phyloP scores from a whole-genome alignment of 2,888 invertebrate species.

The Drosophila algonquin region DNA sequence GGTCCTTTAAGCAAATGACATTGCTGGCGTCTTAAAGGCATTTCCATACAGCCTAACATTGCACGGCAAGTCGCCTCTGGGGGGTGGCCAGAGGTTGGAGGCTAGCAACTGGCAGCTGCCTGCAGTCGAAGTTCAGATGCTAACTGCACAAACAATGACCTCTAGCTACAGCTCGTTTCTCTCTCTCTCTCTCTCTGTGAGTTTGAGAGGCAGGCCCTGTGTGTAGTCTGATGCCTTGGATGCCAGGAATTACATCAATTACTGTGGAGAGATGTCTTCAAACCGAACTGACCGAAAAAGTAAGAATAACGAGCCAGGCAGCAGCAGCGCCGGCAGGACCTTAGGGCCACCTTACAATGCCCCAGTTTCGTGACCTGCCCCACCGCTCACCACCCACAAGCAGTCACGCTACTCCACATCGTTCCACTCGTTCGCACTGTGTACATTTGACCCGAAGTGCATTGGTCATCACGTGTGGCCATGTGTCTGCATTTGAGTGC shows the following conservation, averaged over 20 bases:
- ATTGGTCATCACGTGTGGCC: slow-evolving; percentile 79
- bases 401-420: slow-evolving; percentile 17
- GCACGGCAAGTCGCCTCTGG: slow-evolving; percentile 3
- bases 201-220: slow-evolving; percentile 12
- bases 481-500: slow-evolving; percentile 80
- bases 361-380: slow-evolving; percentile 27
- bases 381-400: background rate
- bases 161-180: slow-evolving; percentile 5
- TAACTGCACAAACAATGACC: slow-evolving; percentile 41
- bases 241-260: slow-evolving; percentile 76
- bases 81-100: slow-evolving; percentile 18
- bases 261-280: slow-evolving; percentile 69
- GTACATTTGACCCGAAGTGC: slow-evolving; percentile 76
- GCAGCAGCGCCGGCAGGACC: slow-evolving; percentile 42
- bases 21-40: background rate
- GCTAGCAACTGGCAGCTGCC: slow-evolving; percentile 23
- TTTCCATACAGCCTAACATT: slow-evolving; percentile 5
- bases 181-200: background rate
- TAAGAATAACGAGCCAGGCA: slow-evolving; percentile 71
- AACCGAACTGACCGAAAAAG: slow-evolving; percentile 69
- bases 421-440: slow-evolving; percentile 42
- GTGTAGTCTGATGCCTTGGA: slow-evolving; percentile 70
- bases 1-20: slow-evolving; percentile 1
- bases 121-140: slow-evolving; percentile 16
- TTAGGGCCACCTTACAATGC: slow-evolving; percentile 56